Evolutionary conservation across 2,113 vertebrate species (phyloP).

Genomic region (Polypterus senegalus): DNA sequence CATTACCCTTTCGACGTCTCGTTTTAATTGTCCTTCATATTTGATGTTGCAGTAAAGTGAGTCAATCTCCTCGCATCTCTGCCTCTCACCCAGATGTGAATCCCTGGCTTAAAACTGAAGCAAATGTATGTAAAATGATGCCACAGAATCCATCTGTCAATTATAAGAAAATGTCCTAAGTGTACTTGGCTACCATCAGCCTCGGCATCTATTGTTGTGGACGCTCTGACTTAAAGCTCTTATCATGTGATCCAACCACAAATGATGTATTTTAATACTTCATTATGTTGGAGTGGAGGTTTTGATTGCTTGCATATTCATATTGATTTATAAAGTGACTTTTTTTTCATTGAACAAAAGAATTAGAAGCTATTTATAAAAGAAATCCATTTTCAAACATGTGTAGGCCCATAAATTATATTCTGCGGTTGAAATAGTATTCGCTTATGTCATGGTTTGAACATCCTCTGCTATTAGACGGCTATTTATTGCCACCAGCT

Average conservation of each 20-base stretch:
- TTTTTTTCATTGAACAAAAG: neutral
- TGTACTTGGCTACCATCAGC: neutral
- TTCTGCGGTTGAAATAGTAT: slow-evolving; percentile 59
- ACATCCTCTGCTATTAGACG: slow-evolving; percentile 65
- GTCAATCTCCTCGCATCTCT: too few species aligned
- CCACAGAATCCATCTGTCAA: neutral
- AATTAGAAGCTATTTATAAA: slow-evolving; percentile 37
- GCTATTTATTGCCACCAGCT: slow-evolving; percentile 89
- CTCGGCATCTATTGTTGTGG: neutral
- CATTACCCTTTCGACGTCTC: too few species aligned
- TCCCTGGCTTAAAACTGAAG: neutral
- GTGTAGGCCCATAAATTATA: slow-evolving; percentile 47
- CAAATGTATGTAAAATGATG: neutral
- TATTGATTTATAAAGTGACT: slow-evolving; percentile 4
- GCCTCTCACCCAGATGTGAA: neutral
- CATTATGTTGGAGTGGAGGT: neutral
- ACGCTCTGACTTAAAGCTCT: neutral
- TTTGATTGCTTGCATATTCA: neutral
- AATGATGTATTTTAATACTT: slow-evolving; percentile 2
- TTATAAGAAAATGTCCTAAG: neutral
- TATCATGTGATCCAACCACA: neutral
- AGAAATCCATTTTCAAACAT: slow-evolving; percentile 39
- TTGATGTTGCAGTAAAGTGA: too few species aligned
- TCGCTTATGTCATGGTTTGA: slow-evolving; percentile 57
- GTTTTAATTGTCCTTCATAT: too few species aligned